Evolutionary conservation across 2,113 vertebrate genomes (phyloP).

Genomic region (Sarotherodon lohbergeri): DNA sequence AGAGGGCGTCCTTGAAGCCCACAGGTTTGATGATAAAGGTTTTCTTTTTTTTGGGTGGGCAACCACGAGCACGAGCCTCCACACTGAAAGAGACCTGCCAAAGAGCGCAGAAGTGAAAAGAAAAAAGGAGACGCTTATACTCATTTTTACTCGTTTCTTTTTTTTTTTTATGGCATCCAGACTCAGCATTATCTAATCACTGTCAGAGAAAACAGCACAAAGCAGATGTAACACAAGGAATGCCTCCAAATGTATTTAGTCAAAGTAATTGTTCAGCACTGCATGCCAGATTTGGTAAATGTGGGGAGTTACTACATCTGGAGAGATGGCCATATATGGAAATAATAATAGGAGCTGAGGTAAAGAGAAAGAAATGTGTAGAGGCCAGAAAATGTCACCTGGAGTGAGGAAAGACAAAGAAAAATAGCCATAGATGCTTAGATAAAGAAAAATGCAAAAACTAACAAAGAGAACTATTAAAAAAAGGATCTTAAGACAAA

Average conservation of each 20-base stretch:
- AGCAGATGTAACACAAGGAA: neutral
- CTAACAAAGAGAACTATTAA: neutral
- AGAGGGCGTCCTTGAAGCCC: slow-evolving; percentile 90
- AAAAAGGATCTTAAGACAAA: neutral
- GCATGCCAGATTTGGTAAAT: slow-evolving; percentile 47
- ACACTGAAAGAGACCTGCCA: slow-evolving; percentile 91
- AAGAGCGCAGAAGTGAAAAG: neutral
- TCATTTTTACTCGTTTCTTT: neutral
- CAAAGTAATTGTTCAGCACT: slow-evolving; percentile 37
- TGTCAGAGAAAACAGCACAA: neutral
- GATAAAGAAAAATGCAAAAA: slow-evolving; percentile 15
- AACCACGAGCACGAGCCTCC: slow-evolving; percentile 86
- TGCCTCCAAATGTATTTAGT: slow-evolving; percentile 31
- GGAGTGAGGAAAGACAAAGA: slow-evolving; percentile 31
- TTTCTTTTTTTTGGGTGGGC: slow-evolving; percentile 79
- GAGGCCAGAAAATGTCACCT: slow-evolving; percentile 55
- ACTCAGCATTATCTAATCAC: neutral
- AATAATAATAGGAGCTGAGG: slow-evolving; percentile 34
- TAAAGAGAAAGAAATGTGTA: slow-evolving; percentile 36
- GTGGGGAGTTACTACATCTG: slow-evolving; percentile 46
- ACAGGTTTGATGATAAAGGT: slow-evolving; percentile 94
- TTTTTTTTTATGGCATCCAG: neutral
- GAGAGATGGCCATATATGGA: slow-evolving; percentile 64
- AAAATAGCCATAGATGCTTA: slow-evolving; percentile 9
- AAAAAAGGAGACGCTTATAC: neutral